These are phyloP conservation scores for Carapus acus DNA, from an alignment of 2,797 vertebrate species.

Conservation along the genomic window DNA sequence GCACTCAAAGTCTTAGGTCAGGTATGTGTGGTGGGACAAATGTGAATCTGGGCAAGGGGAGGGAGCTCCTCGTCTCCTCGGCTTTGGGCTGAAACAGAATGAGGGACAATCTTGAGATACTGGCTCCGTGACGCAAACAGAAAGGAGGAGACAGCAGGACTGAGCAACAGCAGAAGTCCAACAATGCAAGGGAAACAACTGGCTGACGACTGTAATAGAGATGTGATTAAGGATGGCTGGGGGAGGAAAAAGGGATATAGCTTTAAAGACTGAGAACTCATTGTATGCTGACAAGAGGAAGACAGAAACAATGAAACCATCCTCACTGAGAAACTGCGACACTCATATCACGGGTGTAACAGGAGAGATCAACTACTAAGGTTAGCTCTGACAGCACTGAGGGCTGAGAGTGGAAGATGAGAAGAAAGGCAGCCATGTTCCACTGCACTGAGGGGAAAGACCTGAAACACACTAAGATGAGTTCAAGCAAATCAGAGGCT, in stretches of 20 bases:
- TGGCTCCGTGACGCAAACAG: constrained; percentile 31
- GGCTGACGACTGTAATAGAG: constrained; percentile 30
- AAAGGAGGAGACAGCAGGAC: constrained; percentile 19
- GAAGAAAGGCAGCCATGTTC: constrained; percentile 1
- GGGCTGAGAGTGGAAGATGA: neutral
- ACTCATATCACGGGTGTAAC: neutral
- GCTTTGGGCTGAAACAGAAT: constrained; percentile 72
- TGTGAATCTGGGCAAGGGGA: constrained; percentile 42
- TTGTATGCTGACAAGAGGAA: constrained; percentile 33
- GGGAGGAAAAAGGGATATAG: constrained; percentile 27
- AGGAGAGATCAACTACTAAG: neutral
- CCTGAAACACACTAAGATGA: neutral
- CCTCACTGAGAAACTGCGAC: constrained; percentile 12
- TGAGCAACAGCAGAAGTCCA: constrained; percentile 20
- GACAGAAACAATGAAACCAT: constrained; percentile 21
- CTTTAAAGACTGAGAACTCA: constrained; percentile 24
- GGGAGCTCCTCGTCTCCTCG: constrained; percentile 59
- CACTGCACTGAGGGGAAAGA: neutral
- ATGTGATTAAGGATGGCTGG: constrained; percentile 28
- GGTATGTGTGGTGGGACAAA: constrained; percentile 32
- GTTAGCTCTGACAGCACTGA: neutral
- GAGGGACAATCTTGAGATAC: constrained; percentile 57
- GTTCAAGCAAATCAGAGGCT: neutral
- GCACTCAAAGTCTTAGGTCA: constrained; percentile 16
- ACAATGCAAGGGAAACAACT: constrained; percentile 19